phyloP scores from a whole-genome alignment of 35 echinoderm and acorn worm species.

The Ophioderma brevispina region DNA sequence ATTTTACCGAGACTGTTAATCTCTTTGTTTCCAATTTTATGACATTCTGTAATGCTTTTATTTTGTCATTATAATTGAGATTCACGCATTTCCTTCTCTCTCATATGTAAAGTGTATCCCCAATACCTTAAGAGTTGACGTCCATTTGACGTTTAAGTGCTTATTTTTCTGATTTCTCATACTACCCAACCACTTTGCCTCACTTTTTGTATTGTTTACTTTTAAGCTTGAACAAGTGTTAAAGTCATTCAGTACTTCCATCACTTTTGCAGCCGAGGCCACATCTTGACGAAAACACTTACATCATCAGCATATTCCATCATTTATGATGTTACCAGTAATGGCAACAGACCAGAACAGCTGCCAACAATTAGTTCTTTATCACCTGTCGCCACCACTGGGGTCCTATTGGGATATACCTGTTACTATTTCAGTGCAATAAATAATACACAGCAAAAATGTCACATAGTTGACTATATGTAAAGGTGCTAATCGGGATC shows the following conservation, averaged over 20 bases:
- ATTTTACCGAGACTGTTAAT: slow-evolving; percentile 10
- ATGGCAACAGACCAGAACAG: no score
- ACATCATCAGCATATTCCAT: background rate
- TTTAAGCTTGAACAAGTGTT: slow-evolving; percentile 1
- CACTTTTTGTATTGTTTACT: background rate
- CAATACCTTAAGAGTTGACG: background rate
- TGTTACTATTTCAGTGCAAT: no score
- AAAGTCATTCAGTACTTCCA: background rate
- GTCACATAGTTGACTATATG: no score
- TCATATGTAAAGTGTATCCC: background rate
- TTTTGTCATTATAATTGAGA: background rate
- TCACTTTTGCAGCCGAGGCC: background rate
- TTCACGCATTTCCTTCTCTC: slow-evolving; percentile 1
- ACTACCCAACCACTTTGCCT: background rate
- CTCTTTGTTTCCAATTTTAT: background rate
- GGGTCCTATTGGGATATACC: no score
- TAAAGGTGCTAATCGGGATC: no score
- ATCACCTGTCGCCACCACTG: no score
- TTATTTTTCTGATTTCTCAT: background rate
- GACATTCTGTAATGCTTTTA: slow-evolving; percentile 4
- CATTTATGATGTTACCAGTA: no score
- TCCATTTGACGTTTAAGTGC: background rate
- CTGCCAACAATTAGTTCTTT: no score
- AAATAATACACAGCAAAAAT: no score
- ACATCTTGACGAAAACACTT: slow-evolving; percentile 10